Conservation (phyloP, 2,797 vertebrate species). For the Arrhamphus sclerolepis region DNA sequence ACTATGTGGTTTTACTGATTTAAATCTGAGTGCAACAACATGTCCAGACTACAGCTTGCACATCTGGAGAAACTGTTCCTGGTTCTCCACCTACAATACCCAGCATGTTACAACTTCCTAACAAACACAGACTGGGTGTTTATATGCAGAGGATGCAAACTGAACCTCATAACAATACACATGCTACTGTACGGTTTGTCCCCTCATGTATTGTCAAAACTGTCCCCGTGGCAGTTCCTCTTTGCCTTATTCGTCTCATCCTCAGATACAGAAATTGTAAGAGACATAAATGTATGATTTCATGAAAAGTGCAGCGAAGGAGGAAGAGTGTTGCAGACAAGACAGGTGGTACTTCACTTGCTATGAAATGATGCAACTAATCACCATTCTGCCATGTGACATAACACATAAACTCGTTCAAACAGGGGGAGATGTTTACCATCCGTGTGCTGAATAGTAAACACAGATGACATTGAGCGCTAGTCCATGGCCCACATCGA, state of each 20-base stretch:
- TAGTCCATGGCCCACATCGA: slow-evolving; percentile 18
- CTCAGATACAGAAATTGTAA: slow-evolving; percentile 44
- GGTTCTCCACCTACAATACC: slow-evolving; percentile 33
- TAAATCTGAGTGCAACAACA: slow-evolving; percentile 19
- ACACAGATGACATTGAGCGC: slow-evolving; percentile 39
- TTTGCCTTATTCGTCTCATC: slow-evolving; percentile 77
- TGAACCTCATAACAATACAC: slow-evolving; percentile 45
- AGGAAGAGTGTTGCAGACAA: slow-evolving; percentile 27
- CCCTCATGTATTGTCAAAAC: slow-evolving; percentile 47
- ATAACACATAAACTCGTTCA: slow-evolving; percentile 54
- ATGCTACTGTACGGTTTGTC: slow-evolving; percentile 44
- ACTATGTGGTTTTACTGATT: slow-evolving; percentile 20
- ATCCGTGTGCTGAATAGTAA: slow-evolving; percentile 44
- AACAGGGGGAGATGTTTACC: slow-evolving; percentile 60
- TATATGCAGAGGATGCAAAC: slow-evolving; percentile 57
- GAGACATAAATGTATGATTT: slow-evolving; percentile 38
- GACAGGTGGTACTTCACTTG: slow-evolving; percentile 64
- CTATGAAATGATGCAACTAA: slow-evolving; percentile 69
- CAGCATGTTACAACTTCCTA: slow-evolving; percentile 27
- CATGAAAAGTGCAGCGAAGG: slow-evolving; percentile 13
- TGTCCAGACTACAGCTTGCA: slow-evolving; percentile 25
- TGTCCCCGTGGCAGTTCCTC: slow-evolving; percentile 56
- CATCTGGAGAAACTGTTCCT: slow-evolving; percentile 43
- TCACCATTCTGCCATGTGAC: slow-evolving; percentile 65
- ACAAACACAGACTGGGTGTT: slow-evolving; percentile 52